Percentiles rank a stretch among this genome's conserved stretches.
Evolutionary conservation across 2,888 invertebrate genomes (phyloP).

Genomic region (Eurois occulta): DNA sequence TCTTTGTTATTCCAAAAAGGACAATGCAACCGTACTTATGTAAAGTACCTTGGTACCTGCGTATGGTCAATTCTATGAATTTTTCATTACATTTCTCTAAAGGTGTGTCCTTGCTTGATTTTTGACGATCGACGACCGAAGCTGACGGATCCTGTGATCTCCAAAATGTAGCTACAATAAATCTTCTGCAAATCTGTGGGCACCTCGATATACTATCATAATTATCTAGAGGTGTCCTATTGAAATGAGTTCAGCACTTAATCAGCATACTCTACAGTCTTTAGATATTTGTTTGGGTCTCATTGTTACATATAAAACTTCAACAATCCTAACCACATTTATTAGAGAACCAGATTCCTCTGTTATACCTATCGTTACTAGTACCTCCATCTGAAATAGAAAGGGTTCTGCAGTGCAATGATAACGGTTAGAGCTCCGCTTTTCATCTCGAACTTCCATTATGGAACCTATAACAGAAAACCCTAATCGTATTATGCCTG

Average conservation of each 20-base stretch:
- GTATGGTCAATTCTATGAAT: not conserved
- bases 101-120: not conserved
- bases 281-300: not conserved
- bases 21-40: not conserved
- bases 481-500: conserved; percentile 23
- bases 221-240: no score
- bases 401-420: conserved; percentile 43
- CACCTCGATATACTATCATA: not conserved
- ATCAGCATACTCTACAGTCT: not conserved
- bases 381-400: not conserved
- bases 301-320: not conserved
- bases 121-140: not conserved
- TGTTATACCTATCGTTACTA: not conserved
- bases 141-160: not conserved
- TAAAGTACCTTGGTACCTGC: not conserved
- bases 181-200: not conserved
- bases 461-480: conserved; percentile 37
- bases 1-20: not conserved
- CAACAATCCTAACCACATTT: not conserved
- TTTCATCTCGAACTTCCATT: conserved; percentile 42
- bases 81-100: not conserved
- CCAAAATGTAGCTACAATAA: not conserved
- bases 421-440: conserved; percentile 36
- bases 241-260: not conserved
- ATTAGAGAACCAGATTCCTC: not conserved